phyloP scores from a whole-genome alignment of 2,113 vertebrate genomes.

The Calonectris borealis region DNA sequence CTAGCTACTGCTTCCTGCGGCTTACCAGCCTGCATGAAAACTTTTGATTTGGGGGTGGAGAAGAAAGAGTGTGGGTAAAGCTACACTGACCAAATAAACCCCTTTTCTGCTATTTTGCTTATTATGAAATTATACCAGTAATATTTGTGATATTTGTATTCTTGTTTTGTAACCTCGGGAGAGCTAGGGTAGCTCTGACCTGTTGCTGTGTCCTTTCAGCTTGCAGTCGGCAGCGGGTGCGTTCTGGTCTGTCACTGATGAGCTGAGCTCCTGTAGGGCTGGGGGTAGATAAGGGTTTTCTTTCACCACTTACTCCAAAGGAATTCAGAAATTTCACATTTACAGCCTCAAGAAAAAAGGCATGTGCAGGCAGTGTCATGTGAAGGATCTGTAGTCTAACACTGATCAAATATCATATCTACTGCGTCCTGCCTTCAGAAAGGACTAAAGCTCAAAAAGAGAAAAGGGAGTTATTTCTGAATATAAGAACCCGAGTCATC shows the following conservation, averaged over 20 bases:
- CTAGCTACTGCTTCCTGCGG: not conserved
- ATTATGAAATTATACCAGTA: fast-evolving
- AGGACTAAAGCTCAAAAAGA: not conserved
- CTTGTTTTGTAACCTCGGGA: fast-evolving
- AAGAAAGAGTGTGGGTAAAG: not conserved
- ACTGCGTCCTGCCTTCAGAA: fast-evolving
- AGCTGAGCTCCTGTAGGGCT: not conserved
- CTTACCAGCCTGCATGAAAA: not conserved
- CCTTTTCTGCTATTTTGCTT: not conserved
- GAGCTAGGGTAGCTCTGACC: not conserved
- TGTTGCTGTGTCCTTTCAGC: not conserved
- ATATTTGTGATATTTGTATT: fast-evolving
- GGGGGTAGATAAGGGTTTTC: not conserved
- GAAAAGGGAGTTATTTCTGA: not conserved
- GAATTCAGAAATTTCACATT: not conserved
- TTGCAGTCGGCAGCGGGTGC: not conserved
- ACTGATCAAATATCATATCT: fast-evolving
- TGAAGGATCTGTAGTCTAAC: not conserved
- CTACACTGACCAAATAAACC: not conserved
- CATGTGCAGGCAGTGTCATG: not conserved
- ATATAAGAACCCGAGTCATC: fast-evolving
- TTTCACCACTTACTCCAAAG: not conserved
- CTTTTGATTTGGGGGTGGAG: not conserved
- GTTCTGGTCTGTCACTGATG: fast-evolving
- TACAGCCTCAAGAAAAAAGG: not conserved